Percentiles rank a stretch among this genome's conserved stretches.
Conservation (phyloP, 2,888 invertebrate genomes). For the Auanema freiburgensis region DNA sequence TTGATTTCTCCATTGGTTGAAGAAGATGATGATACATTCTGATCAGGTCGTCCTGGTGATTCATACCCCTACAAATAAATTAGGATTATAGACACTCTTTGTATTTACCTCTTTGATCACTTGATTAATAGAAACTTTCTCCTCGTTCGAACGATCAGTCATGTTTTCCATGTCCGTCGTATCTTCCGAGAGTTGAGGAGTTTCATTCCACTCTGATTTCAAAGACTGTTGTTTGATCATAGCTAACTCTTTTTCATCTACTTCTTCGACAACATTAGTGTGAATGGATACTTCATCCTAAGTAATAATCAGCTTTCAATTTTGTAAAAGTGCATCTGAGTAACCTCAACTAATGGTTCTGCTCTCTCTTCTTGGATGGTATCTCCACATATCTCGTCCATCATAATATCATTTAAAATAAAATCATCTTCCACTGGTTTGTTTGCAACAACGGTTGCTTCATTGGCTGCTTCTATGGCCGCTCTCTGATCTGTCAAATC, state of each 20-base stretch:
- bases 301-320: neutral
- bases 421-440: constrained; percentile 7
- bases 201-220: too few species aligned
- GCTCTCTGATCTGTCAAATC: too few species aligned
- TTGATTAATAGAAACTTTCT: too few species aligned
- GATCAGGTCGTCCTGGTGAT: too few species aligned
- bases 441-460: neutral
- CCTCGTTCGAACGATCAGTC: too few species aligned
- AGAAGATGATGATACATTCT: too few species aligned
- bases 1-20: too few species aligned
- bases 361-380: constrained; percentile 2
- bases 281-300: constrained; percentile 15
- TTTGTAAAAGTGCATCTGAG: neutral
- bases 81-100: too few species aligned
- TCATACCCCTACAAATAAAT: too few species aligned
- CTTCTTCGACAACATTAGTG: constrained; percentile 20
- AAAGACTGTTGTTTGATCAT: constrained; percentile 3
- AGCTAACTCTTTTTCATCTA: constrained; percentile 12
- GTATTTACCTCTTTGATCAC: too few species aligned
- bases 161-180: too few species aligned
- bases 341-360: constrained; percentile 17
- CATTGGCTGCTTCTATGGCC: neutral
- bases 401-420: constrained; percentile 17
- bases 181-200: too few species aligned
- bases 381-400: constrained; percentile 15